A percentile compares a stretch with the other conserved stretches of the same genome.
Conservation (phyloP, 2,113 vertebrate genomes). For the Ellobius talpinus region DNA sequence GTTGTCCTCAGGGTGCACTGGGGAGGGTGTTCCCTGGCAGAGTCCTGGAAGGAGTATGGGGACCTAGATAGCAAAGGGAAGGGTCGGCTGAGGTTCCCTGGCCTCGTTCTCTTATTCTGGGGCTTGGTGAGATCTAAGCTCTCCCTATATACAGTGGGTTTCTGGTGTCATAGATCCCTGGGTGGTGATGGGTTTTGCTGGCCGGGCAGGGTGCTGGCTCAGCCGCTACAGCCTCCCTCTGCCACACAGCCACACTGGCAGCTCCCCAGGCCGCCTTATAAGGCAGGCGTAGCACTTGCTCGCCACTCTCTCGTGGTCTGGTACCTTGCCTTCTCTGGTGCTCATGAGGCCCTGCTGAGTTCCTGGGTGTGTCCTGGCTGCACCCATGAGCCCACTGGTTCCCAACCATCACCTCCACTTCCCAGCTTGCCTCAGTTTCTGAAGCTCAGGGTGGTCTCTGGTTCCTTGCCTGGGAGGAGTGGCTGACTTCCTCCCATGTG, state of each 20-base stretch:
- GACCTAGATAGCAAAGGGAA: not conserved
- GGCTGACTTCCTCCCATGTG: rapidly evolving
- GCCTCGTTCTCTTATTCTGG: not conserved
- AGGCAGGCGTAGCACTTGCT: not conserved
- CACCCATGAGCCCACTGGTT: not conserved
- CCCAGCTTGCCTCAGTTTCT: not conserved
- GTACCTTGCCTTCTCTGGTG: not conserved
- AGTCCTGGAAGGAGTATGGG: not conserved
- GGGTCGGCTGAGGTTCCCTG: rapidly evolving
- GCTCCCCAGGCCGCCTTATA: slow-evolving; percentile 71
- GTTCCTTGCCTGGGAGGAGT: not conserved
- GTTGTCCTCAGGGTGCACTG: not conserved
- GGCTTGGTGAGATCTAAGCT: too few relatives aligned
- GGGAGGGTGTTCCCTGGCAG: not conserved
- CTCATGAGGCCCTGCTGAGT: rapidly evolving
- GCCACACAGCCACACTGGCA: not conserved
- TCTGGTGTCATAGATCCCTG: slow-evolving; percentile 67
- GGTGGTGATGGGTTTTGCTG: not conserved
- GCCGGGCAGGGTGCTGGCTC: not conserved
- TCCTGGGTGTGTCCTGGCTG: not conserved
- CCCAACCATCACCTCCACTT: not conserved
- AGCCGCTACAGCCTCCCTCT: not conserved
- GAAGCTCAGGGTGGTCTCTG: not conserved
- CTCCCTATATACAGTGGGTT: not conserved
- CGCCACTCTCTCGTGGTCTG: not conserved